These are phyloP conservation scores for Emydocephalus ijimae DNA, from an alignment of 2,113 vertebrate species.

Conservation along the genomic window DNA sequence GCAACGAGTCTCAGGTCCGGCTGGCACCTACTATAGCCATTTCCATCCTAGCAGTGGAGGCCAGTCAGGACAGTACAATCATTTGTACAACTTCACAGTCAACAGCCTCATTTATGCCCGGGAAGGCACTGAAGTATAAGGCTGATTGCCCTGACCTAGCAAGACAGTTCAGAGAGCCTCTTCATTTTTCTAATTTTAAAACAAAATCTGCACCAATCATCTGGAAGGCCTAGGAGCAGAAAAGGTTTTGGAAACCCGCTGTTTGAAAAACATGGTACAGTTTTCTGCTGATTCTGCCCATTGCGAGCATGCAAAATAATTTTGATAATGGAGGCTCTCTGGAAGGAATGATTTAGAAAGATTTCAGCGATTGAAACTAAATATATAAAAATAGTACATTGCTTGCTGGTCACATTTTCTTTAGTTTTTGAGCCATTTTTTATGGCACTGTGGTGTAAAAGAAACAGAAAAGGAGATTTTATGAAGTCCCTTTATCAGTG, in stretches of 20 bases:
- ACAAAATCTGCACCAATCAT: constrained; percentile 42
- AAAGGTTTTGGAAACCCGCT: neutral
- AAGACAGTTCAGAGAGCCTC: neutral
- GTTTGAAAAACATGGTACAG: neutral
- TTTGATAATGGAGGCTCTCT: constrained; percentile 7
- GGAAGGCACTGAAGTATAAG: constrained; percentile 89
- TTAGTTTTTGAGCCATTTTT: constrained; percentile 1
- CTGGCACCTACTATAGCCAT: constrained; percentile 83
- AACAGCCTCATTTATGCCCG: constrained; percentile 93
- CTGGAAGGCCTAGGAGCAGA: constrained; percentile 30
- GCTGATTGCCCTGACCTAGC: neutral
- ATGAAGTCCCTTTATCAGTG: constrained; percentile 67
- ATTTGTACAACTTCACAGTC: constrained; percentile 90
- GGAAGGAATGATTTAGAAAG: constrained; percentile 24
- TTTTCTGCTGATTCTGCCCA: neutral
- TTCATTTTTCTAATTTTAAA: constrained; percentile 14
- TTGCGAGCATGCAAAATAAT: neutral
- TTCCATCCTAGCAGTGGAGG: constrained; percentile 75
- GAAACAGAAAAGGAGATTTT: constrained; percentile 58
- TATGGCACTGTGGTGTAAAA: constrained; percentile 34
- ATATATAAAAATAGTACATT: neutral
- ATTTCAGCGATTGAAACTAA: constrained; percentile 50
- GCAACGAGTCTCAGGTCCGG: constrained; percentile 58
- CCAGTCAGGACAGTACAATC: constrained; percentile 80
- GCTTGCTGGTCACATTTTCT: neutral